phyloP scores from a whole-genome alignment of 2,113 vertebrate genomes.

The Notarius quadriscutis region DNA sequence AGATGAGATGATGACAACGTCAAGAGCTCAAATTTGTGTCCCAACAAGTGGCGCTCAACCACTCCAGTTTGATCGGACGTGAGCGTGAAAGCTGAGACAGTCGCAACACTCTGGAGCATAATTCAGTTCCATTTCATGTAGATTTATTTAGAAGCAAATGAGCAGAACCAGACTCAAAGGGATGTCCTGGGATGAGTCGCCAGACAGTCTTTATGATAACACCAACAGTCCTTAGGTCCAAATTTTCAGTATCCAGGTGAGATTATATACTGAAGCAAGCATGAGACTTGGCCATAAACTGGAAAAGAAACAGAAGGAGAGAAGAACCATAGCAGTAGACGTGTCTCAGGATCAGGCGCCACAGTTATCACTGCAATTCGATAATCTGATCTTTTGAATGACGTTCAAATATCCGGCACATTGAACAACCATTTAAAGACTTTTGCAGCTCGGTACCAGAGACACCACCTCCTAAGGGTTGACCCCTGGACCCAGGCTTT shows the following conservation, averaged over 20 bases:
- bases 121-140: neutral
- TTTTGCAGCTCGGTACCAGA: neutral
- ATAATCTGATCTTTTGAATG: neutral
- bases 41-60: neutral
- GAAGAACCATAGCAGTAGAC: neutral
- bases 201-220: neutral
- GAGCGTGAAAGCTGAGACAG: neutral
- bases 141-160: neutral
- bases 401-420: neutral
- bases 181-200: neutral
- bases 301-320: neutral
- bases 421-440: neutral
- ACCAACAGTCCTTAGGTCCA: neutral
- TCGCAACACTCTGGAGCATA: neutral
- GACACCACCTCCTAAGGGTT: neutral
- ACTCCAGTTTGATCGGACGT: neutral
- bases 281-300: neutral
- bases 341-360: neutral
- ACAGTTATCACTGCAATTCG: neutral
- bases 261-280: neutral
- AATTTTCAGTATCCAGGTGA: neutral
- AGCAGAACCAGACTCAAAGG: neutral
- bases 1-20: too few species aligned
- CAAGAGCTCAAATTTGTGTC: neutral
- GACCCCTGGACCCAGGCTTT: neutral